Evolutionary conservation across 2,888 invertebrate genomes (phyloP).

Genomic region (Cataglyphis livida): DNA sequence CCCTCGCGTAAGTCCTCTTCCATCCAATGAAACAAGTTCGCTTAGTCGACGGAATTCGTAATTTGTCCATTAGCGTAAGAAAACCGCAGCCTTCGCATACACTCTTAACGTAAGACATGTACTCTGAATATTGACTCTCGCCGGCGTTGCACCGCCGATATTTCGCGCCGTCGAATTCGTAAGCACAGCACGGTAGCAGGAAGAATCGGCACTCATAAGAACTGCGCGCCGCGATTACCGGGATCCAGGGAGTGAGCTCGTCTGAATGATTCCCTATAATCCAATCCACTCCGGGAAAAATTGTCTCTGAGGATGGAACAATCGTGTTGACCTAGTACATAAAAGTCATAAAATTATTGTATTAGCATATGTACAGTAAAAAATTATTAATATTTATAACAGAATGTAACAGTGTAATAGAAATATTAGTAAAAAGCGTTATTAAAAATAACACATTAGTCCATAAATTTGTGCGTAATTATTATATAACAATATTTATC

Average conservation of each 20-base stretch:
- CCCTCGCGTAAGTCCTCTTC: constrained; percentile 77
- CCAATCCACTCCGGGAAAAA: constrained; percentile 94
- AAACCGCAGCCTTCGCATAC: constrained; percentile 92
- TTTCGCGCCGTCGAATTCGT: constrained; percentile 95
- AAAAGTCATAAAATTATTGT: not conserved
- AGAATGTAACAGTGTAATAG: not conserved
- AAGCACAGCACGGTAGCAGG: constrained; percentile 97
- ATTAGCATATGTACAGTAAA: not conserved
- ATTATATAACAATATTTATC: not conserved
- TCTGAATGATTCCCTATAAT: constrained; percentile 99
- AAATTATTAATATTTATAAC: not conserved
- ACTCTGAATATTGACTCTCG: constrained; percentile 92
- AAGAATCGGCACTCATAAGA: constrained; percentile 93
- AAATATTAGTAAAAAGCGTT: not conserved
- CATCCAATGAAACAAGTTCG: constrained; percentile 92
- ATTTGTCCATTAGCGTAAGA: constrained; percentile 90
- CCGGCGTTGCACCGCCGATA: constrained; percentile 91
- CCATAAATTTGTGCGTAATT: not conserved
- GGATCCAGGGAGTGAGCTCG: constrained; percentile 99
- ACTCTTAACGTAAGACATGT: constrained; percentile 89
- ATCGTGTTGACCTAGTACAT: constrained; percentile 88
- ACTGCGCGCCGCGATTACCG: constrained; percentile 94
- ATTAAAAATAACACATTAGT: constrained; percentile 29
- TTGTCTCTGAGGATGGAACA: constrained; percentile 89
- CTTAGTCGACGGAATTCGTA: constrained; percentile 99